A percentile compares a stretch with the other conserved stretches of the same genome.
phyloP scores from a whole-genome alignment of 2,888 invertebrate species.

The Drosophila antonietae region DNA sequence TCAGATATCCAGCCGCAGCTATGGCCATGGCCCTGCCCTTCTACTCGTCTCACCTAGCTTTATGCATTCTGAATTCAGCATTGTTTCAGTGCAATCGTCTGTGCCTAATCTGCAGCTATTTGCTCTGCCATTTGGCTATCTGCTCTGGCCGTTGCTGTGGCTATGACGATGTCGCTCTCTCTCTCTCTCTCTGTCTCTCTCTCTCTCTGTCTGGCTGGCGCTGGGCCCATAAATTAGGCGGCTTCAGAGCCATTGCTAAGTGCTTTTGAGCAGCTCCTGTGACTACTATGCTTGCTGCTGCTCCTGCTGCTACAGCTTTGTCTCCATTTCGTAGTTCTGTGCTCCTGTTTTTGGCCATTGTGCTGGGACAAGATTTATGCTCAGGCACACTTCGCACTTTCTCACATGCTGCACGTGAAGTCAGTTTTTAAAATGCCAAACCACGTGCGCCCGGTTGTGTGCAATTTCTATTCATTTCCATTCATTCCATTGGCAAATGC shows the following conservation, averaged over 20 bases:
- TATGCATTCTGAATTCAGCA: constrained; percentile 42
- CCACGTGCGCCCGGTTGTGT: constrained; percentile 26
- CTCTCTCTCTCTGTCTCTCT: constrained; percentile 21
- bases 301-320: constrained; percentile 18
- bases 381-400: constrained; percentile 56
- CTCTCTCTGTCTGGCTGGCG: constrained; percentile 31
- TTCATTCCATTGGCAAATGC: constrained; percentile 41
- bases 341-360: constrained; percentile 37
- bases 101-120: constrained; percentile 74
- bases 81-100: constrained; percentile 78
- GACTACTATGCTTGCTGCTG: background rate
- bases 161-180: background rate
- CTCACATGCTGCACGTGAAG: constrained; percentile 38
- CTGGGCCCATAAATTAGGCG: constrained; percentile 68
- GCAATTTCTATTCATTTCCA: constrained; percentile 56
- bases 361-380: constrained; percentile 63
- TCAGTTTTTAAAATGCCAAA: constrained; percentile 38
- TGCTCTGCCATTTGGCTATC: constrained; percentile 39
- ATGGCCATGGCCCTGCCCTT: background rate
- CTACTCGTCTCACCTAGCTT: background rate
- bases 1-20: constrained; percentile 15
- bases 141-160: constrained; percentile 19
- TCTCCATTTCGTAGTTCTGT: constrained; percentile 26
- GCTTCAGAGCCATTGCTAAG: constrained; percentile 60
- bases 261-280: constrained; percentile 52